Evolutionary conservation across 2,888 invertebrate species (phyloP), one percentile per base, ranked within the genome.

Genomic region (Nycteola revayana): DNA sequence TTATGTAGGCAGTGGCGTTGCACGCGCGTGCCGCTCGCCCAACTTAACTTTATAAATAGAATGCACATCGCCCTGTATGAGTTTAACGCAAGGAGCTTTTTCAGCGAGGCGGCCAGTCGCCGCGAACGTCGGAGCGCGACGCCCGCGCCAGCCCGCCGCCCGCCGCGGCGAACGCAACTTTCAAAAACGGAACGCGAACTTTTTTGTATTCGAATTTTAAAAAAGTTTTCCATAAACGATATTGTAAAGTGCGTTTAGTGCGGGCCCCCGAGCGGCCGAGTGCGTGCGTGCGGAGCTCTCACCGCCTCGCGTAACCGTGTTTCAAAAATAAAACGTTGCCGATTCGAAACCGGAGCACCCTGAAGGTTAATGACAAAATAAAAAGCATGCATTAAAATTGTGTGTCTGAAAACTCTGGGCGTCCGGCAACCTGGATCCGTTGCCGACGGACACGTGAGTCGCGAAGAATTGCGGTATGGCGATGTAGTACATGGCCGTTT

Each of bases 281-380:
- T 68, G 40, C 48, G 55, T 63, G 58, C 64, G 59, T 54, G 49
- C 50, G 50, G 33, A 53, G 36, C 33, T 27, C 43, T 32, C 48
- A 32, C 33, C 41, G 68, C 63, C 71, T 66, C 68, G 56, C 76
- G 79, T 82, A 79, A 78, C 77, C 80, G 81, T 72, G 83, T 78
- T 82, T 80, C 82, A 75, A 82, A 85, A 86, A 86, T 85, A 86
- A 84, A 83, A 75, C 82, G 81, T 79, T 77, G 79, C 76, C 75
- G 79, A 81, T 82, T 77, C 77, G 77, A 77, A 84, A 81, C 79
- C 82, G 81, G 85, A 84, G 84, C 85, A 82, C 77, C 75, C 65
- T 77, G 85, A 85, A 86, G 86, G 85, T 85, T 85, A 85, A 84
- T 85, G 83, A 85, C 82, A 83, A 81, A 84, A 82, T 83, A 82